Evolutionary conservation across 2,888 invertebrate genomes (phyloP).

Genomic region (Diaprepes abbreviatus): DNA sequence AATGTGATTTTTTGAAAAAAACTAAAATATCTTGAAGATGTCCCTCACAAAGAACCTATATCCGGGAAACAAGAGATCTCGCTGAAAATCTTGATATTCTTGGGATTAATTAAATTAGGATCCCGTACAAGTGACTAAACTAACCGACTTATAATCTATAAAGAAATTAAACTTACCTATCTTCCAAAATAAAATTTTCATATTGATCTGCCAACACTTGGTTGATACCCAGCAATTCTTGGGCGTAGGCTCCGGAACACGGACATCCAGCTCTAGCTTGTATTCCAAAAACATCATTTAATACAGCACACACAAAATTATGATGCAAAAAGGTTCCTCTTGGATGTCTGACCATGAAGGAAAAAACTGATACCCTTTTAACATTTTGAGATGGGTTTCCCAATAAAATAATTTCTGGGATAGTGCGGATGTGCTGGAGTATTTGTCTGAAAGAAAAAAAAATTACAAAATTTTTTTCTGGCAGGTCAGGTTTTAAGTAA

Average conservation of each 20-base stretch:
- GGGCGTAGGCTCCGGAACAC: slow-evolving; percentile 88
- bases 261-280: slow-evolving; percentile 86
- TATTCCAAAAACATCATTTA: slow-evolving; percentile 93
- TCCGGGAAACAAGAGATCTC: too few species aligned
- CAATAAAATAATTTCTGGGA: slow-evolving; percentile 83
- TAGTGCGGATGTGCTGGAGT: slow-evolving; percentile 81
- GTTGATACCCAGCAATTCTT: slow-evolving; percentile 87
- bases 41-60: too few species aligned
- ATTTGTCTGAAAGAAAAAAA: slow-evolving; percentile 76
- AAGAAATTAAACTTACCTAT: slow-evolving; percentile 70
- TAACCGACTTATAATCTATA: too few species aligned
- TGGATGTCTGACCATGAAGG: slow-evolving; percentile 87
- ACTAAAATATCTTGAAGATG: too few species aligned
- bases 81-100: too few species aligned
- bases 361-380: slow-evolving; percentile 85
- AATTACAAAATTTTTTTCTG: too few species aligned
- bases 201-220: slow-evolving; percentile 81
- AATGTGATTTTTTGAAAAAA: too few species aligned
- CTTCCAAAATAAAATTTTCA: slow-evolving; percentile 78
- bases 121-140: too few species aligned
- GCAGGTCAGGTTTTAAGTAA: too few species aligned
- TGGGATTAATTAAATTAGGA: too few species aligned
- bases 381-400: slow-evolving; percentile 78
- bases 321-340: slow-evolving; percentile 89
- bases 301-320: slow-evolving; percentile 87